Evolutionary conservation across 1,140 invertebrate genomes (phyloP).

Genomic region (Leptinotarsa lineolata): DNA sequence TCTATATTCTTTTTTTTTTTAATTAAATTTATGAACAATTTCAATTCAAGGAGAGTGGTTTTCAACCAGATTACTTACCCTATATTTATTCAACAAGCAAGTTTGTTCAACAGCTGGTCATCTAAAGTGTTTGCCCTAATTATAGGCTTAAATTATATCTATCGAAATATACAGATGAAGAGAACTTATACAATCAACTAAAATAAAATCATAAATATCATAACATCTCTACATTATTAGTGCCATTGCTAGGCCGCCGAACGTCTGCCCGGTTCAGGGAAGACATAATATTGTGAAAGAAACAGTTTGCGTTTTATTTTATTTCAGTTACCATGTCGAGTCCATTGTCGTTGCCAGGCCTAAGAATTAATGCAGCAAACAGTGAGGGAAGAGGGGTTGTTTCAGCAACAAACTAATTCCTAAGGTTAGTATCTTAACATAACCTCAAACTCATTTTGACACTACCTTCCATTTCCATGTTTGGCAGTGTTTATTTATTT

Average conservation of each 20-base stretch:
- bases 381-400: constrained; percentile 55
- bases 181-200: constrained; percentile 41
- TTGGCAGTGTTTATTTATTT: constrained; percentile 28
- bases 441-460: constrained; percentile 27
- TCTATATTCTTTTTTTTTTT: too few species aligned
- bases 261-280: constrained; percentile 40
- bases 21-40: too few species aligned
- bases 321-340: constrained; percentile 52
- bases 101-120: background rate
- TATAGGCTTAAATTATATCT: constrained; percentile 23
- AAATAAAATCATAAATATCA: constrained; percentile 44
- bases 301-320: constrained; percentile 43
- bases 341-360: constrained; percentile 57
- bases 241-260: constrained; percentile 50
- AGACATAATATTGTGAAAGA: constrained; percentile 46
- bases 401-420: constrained; percentile 38
- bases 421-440: constrained; percentile 43
- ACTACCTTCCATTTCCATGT: constrained; percentile 11
- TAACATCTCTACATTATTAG: constrained; percentile 52
- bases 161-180: constrained; percentile 35
- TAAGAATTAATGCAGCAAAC: constrained; percentile 56
- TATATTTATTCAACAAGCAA: background rate
- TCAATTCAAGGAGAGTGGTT: background rate
- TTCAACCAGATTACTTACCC: background rate
- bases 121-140: background rate